Conservation (phyloP, 2,888 invertebrate species). For the Epinotia nisella region DNA sequence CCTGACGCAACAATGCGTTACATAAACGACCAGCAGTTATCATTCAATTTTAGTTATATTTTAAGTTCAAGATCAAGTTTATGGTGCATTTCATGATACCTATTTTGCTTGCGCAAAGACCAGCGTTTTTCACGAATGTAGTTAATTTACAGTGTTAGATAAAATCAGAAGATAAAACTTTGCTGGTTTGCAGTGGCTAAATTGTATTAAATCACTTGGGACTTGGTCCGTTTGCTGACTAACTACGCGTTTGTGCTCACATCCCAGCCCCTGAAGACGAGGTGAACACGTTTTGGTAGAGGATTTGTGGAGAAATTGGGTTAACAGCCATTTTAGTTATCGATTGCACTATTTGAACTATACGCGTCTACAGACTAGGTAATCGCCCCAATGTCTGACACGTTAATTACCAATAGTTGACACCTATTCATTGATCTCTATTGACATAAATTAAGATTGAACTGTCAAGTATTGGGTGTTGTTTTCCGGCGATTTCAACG, state of each 20-base stretch:
- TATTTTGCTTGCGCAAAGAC: constrained; percentile 5
- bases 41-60: not conserved
- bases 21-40: too few relatives aligned
- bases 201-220: constrained; percentile 43
- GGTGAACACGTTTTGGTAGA: constrained; percentile 13
- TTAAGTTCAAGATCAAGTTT: not conserved
- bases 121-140: constrained; percentile 26
- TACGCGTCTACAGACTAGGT: not conserved
- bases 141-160: constrained; percentile 36
- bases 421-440: too few relatives aligned
- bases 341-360: constrained; percentile 7
- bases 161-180: constrained; percentile 38
- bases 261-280: constrained; percentile 15
- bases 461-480: too few relatives aligned
- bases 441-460: too few relatives aligned
- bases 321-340: constrained; percentile 21
- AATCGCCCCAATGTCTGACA: not conserved
- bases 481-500: too few relatives aligned
- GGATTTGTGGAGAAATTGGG: constrained; percentile 2
- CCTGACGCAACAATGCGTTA: too few relatives aligned
- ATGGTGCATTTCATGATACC: not conserved
- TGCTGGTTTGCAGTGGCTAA: constrained; percentile 33
- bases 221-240: constrained; percentile 29
- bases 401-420: not conserved
- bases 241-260: constrained; percentile 33